These are phyloP conservation scores for Amphiprion ocellaris DNA, from an alignment of 2,113 vertebrate species.

Conservation along the genomic window DNA sequence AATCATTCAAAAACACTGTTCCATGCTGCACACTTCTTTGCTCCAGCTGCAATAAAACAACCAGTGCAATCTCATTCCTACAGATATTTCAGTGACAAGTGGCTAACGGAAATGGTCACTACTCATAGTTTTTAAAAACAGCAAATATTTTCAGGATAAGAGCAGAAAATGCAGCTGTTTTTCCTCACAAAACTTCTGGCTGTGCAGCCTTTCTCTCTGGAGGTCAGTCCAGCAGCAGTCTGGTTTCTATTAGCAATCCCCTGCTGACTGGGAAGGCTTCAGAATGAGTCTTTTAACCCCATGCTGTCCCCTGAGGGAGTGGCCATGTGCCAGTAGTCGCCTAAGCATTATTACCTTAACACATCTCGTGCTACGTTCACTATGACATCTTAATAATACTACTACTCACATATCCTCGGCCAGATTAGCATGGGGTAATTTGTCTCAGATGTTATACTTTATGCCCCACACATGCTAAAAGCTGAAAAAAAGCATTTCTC, in stretches of 20 bases:
- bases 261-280: constrained; percentile 69
- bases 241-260: constrained; percentile 81
- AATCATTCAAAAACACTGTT: background rate
- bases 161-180: constrained; percentile 73
- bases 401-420: constrained; percentile 1
- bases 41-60: background rate
- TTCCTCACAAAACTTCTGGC: constrained; percentile 76
- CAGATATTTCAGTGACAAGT: constrained; percentile 24
- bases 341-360: constrained; percentile 49
- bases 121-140: constrained; percentile 50
- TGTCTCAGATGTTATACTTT: constrained; percentile 42
- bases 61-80: background rate
- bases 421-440: constrained; percentile 23
- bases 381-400: constrained; percentile 19
- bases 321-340: constrained; percentile 47
- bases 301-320: constrained; percentile 43
- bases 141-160: constrained; percentile 62
- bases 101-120: constrained; percentile 21
- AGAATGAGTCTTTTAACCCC: constrained; percentile 63
- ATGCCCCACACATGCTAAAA: constrained; percentile 31
- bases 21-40: background rate
- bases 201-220: constrained; percentile 66
- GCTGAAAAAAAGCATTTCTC: constrained; percentile 9
- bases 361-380: constrained; percentile 28
- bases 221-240: constrained; percentile 75